phyloP scores from a whole-genome alignment of 2,797 vertebrate genomes.

The Myioborus melanocephalus region DNA sequence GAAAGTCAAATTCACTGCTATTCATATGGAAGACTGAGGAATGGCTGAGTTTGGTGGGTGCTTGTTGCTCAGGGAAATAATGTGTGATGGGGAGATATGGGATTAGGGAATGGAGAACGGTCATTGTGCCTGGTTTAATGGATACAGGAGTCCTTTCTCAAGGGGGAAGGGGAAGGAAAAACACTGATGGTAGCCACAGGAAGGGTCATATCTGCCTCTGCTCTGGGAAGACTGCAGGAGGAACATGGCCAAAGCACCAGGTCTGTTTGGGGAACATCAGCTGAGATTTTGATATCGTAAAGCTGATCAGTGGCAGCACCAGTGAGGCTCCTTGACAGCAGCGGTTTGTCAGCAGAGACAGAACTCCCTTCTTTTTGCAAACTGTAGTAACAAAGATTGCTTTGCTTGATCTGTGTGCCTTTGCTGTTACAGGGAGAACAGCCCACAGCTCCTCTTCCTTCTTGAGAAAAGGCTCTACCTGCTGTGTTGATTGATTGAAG shows the following conservation, averaged over 20 bases:
- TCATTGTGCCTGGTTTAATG: background rate
- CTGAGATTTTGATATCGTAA: background rate
- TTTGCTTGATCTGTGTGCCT: background rate
- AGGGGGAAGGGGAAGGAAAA: background rate
- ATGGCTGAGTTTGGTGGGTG: background rate
- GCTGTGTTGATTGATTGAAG: slow-evolving; percentile 53
- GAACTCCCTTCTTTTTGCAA: background rate
- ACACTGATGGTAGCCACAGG: background rate
- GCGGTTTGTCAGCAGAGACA: slow-evolving; percentile 16
- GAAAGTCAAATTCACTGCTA: background rate
- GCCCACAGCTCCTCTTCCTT: slow-evolving; percentile 10
- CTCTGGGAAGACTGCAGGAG: background rate
- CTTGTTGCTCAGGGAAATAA: background rate
- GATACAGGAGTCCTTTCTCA: background rate
- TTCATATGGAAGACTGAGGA: background rate
- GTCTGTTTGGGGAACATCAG: background rate
- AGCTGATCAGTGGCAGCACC: background rate
- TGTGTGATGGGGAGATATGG: background rate
- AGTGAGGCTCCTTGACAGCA: background rate
- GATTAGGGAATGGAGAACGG: background rate
- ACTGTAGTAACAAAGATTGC: background rate
- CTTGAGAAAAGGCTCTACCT: slow-evolving; percentile 19
- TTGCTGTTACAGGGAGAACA: background rate
- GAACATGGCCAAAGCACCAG: background rate
- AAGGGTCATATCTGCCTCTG: background rate